A percentile compares a stretch with the other conserved stretches of the same genome.
Evolutionary conservation across 2,113 vertebrate genomes (phyloP).

Genomic region (Vombatus ursinus): DNA sequence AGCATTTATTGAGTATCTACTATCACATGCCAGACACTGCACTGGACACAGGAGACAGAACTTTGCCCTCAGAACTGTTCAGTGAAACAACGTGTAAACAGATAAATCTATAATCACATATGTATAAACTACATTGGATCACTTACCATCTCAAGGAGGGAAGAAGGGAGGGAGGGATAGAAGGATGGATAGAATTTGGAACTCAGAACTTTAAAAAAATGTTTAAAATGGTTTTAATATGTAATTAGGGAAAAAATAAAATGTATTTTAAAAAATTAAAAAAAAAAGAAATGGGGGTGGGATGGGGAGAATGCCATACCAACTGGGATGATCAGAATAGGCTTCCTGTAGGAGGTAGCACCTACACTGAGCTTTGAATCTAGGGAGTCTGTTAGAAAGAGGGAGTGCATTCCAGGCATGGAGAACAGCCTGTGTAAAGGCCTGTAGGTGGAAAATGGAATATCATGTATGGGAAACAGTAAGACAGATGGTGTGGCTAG

Average conservation of each 20-base stretch:
- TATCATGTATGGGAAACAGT: background rate
- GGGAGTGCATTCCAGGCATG: background rate
- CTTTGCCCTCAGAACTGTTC: background rate
- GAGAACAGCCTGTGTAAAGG: background rate
- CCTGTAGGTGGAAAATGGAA: background rate
- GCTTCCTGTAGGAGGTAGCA: background rate
- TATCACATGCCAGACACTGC: background rate
- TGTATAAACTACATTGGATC: too few species aligned
- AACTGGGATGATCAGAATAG: background rate
- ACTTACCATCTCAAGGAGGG: too few species aligned
- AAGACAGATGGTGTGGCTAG: background rate
- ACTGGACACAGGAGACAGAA: background rate
- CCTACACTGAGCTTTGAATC: background rate
- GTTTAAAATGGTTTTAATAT: too few species aligned
- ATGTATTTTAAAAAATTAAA: too few species aligned
- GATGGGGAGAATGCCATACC: background rate
- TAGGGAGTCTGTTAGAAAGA: background rate
- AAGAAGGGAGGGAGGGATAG: too few species aligned
- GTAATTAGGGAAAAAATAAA: too few species aligned
- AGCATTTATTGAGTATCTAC: background rate
- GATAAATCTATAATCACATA: too few species aligned
- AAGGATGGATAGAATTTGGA: too few species aligned
- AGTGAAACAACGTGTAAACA: background rate
- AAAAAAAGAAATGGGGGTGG: background rate
- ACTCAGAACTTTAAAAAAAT: too few species aligned